These are phyloP conservation scores for Ooceraea biroi DNA, from an alignment of 1,140 invertebrate genomes.

Conservation along the genomic window DNA sequence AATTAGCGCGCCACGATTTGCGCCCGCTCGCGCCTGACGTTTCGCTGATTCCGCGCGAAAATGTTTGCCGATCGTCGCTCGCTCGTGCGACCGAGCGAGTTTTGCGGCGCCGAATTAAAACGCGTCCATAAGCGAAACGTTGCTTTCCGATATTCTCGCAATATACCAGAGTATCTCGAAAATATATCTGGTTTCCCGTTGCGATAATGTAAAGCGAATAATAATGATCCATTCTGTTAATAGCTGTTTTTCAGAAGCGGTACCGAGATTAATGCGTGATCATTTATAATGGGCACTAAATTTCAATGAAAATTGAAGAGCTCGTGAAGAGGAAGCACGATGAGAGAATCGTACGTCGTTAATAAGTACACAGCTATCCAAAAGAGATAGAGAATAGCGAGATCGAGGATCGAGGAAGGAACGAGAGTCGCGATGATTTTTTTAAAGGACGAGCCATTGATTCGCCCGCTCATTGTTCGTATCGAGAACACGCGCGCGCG, in stretches of 20 bases:
- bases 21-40: slow-evolving; percentile 33
- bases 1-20: slow-evolving; percentile 50
- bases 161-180: not conserved
- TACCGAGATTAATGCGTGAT: slow-evolving; percentile 63
- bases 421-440: slow-evolving; percentile 66
- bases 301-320: slow-evolving; percentile 56
- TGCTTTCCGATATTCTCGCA: slow-evolving; percentile 17
- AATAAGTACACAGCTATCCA: slow-evolving; percentile 57
- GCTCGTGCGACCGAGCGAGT: slow-evolving; percentile 25
- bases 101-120: slow-evolving; percentile 34
- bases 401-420: not conserved
- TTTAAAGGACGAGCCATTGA: slow-evolving; percentile 78
- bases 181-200: not conserved
- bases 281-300: slow-evolving; percentile 54
- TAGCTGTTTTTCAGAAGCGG: not conserved
- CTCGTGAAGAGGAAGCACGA: not conserved
- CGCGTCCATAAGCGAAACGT: not conserved
- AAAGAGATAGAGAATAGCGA: not conserved
- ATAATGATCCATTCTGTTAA: not conserved
- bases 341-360: slow-evolving; percentile 3
- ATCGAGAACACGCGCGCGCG: slow-evolving; percentile 64
- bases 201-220: not conserved
- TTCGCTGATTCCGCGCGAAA: slow-evolving; percentile 58
- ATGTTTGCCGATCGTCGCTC: slow-evolving; percentile 44
- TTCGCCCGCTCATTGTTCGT: slow-evolving; percentile 74